Evolutionary conservation across 2,888 invertebrate genomes (phyloP).

Genomic region (Ormyrus rosae): DNA sequence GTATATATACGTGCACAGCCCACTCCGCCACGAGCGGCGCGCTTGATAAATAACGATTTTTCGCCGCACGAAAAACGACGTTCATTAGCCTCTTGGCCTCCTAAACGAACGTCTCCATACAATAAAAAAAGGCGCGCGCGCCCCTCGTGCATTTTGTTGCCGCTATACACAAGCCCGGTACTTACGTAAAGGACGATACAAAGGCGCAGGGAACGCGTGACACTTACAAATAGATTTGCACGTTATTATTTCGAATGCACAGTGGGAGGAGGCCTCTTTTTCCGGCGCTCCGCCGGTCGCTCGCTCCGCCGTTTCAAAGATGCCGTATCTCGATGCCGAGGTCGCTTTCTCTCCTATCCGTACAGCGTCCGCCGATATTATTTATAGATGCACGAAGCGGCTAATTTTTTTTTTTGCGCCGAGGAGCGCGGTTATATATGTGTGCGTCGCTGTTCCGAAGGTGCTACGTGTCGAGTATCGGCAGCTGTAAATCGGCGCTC

Average conservation of each 20-base stretch:
- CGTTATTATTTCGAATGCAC: neutral
- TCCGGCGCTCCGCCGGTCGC: neutral
- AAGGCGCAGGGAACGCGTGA: neutral
- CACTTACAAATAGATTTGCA: neutral
- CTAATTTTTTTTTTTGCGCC: conserved; percentile 9
- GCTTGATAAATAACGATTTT: conserved; percentile 21
- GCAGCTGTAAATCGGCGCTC: no score
- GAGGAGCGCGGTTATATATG: no score
- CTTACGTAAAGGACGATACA: conserved; percentile 24
- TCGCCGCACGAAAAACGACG: neutral
- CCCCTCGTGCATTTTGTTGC: neutral
- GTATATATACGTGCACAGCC: neutral
- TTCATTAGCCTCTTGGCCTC: conserved; percentile 5
- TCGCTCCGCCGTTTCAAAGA: conserved; percentile 31
- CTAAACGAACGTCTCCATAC: conserved; percentile 24
- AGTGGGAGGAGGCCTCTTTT: neutral
- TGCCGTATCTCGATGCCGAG: conserved; percentile 41
- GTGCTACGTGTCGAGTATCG: no score
- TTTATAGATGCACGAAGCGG: conserved; percentile 51
- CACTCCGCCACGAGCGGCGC: neutral
- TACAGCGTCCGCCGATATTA: conserved; percentile 39
- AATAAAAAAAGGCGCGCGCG: neutral
- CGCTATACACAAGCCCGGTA: neutral
- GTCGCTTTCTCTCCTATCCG: conserved; percentile 24
- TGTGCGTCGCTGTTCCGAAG: no score